Conservation (phyloP, 2,113 vertebrate genomes). For the Promerops cafer region DNA sequence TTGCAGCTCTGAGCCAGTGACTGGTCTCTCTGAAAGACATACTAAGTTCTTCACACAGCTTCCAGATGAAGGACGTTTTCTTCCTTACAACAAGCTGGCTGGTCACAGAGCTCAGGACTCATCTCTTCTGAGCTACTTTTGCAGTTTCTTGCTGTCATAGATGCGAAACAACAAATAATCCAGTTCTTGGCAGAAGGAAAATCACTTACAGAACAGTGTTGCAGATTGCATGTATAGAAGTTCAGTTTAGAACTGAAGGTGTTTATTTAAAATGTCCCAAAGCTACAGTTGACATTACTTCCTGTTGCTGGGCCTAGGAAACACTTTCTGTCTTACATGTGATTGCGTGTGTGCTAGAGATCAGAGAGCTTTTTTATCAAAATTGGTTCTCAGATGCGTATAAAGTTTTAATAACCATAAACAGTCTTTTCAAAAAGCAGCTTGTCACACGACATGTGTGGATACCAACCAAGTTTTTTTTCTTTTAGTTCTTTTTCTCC, state of each 20-base stretch:
- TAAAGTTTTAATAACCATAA: neutral
- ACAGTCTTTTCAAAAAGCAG: constrained; percentile 18
- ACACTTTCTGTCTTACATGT: neutral
- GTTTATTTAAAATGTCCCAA: neutral
- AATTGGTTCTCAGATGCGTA: neutral
- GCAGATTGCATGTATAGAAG: neutral
- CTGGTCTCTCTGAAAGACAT: neutral
- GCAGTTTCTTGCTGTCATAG: neutral
- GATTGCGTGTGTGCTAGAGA: neutral
- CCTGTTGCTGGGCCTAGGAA: neutral
- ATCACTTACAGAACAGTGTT: neutral
- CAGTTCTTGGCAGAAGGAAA: neutral
- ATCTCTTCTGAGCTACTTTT: neutral
- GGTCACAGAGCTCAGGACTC: neutral
- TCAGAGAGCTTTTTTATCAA: neutral
- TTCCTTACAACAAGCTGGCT: neutral
- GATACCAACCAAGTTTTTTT: neutral
- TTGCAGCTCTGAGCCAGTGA: neutral
- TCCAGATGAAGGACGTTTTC: neutral
- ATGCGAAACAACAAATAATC: neutral
- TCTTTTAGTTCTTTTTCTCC: neutral
- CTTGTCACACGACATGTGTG: neutral
- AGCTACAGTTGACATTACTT: neutral
- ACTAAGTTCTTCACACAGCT: neutral
- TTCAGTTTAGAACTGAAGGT: neutral